Conservation (phyloP, 2,113 vertebrate species). For the Lamprotornis superbus region DNA sequence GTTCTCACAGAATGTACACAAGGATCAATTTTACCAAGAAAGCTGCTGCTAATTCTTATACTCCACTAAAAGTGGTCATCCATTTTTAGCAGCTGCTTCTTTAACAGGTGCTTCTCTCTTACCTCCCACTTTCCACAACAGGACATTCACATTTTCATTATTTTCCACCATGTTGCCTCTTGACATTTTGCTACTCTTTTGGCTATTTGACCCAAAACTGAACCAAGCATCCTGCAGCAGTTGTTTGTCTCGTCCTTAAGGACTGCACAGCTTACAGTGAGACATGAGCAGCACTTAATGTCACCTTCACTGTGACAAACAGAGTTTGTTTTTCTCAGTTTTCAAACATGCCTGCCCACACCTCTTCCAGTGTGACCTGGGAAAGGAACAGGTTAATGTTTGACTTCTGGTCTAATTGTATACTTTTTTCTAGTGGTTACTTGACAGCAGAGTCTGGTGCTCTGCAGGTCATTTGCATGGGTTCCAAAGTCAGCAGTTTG, state of each 20-base stretch:
- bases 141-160: background rate
- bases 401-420: background rate
- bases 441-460: background rate
- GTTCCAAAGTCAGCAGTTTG: background rate
- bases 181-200: background rate
- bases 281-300: background rate
- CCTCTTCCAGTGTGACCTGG: background rate
- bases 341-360: background rate
- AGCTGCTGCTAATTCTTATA: background rate
- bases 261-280: background rate
- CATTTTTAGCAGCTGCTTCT: background rate
- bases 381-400: background rate
- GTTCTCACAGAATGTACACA: background rate
- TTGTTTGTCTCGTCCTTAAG: background rate
- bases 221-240: background rate
- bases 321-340: background rate
- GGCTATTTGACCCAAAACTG: background rate
- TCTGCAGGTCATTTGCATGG: background rate
- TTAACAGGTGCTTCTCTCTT: background rate
- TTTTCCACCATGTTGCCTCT: background rate
- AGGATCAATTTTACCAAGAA: background rate
- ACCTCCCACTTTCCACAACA: background rate
- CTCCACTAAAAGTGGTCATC: background rate
- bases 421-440: background rate
- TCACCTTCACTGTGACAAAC: background rate